Percentiles rank a stretch among this genome's conserved stretches.
phyloP scores from a whole-genome alignment of 2,113 vertebrate species.

The Pteropus alecto region DNA sequence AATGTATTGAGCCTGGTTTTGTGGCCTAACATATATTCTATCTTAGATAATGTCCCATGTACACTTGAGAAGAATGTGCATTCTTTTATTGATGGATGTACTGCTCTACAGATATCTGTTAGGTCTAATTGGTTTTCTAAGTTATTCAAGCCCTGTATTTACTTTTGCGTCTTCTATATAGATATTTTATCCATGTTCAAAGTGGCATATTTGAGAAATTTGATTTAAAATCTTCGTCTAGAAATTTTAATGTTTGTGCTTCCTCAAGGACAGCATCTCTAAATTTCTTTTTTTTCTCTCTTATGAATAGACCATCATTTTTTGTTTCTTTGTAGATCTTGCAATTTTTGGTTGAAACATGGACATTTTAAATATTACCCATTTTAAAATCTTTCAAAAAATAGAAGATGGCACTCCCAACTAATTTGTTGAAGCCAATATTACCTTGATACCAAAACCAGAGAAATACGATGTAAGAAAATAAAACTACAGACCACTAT shows the following conservation, averaged over 20 bases:
- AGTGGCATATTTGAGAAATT: neutral
- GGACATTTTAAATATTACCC: neutral
- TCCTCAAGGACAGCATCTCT: neutral
- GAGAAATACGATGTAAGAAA: neutral
- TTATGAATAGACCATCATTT: neutral
- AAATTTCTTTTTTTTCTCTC: neutral
- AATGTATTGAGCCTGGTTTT: neutral
- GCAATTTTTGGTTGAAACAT: neutral
- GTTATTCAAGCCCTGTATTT: neutral
- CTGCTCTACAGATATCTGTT: neutral
- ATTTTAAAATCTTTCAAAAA: neutral
- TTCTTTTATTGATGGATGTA: neutral
- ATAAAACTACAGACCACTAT: neutral
- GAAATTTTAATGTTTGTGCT: neutral
- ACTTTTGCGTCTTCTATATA: neutral
- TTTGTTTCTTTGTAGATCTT: neutral
- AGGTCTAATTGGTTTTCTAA: neutral
- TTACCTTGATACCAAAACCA: neutral
- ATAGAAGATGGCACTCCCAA: neutral
- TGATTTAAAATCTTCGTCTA: neutral
- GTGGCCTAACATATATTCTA: neutral
- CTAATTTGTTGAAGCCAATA: neutral
- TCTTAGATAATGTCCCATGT: neutral
- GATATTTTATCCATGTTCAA: neutral
- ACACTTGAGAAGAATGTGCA: neutral